Conservation (phyloP, 1,140 invertebrate genomes). For the Aphelenchoides fujianensis region DNA sequence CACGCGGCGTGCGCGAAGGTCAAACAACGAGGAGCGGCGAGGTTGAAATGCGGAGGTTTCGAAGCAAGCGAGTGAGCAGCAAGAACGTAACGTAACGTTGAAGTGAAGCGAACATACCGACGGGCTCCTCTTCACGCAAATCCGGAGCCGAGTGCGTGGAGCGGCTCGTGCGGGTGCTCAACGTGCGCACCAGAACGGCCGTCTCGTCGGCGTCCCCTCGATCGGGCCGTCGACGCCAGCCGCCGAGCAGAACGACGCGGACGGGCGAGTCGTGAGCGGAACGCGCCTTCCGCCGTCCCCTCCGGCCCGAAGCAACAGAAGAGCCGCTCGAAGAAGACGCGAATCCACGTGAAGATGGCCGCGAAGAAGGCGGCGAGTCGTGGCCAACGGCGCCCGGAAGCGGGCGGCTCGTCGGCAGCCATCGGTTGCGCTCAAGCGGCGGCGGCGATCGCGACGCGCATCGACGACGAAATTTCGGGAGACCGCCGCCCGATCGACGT, state of each 20-base stretch:
- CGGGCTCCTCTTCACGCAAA: neutral
- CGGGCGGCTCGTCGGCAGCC: neutral
- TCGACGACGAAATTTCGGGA: neutral
- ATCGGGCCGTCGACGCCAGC: neutral
- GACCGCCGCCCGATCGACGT: neutral
- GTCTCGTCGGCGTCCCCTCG: neutral
- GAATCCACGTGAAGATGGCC: neutral
- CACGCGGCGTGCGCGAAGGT: too few species aligned
- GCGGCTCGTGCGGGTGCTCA: neutral
- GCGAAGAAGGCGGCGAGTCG: too few species aligned
- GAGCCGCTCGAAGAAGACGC: neutral
- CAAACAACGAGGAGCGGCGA: too few species aligned
- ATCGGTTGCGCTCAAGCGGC: neutral
- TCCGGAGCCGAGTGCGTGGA: neutral
- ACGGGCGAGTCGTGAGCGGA: neutral
- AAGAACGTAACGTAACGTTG: too few species aligned
- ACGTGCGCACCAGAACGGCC: neutral
- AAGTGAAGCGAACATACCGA: neutral
- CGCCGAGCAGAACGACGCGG: neutral
- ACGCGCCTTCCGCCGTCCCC: neutral
- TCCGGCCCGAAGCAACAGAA: conserved; percentile 1
- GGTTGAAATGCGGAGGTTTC: too few species aligned
- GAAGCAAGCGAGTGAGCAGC: too few species aligned
- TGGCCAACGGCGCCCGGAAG: neutral
- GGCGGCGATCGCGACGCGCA: neutral